phyloP scores from a whole-genome alignment of 2,888 invertebrate species.

The Ischnus inquisitorius region DNA sequence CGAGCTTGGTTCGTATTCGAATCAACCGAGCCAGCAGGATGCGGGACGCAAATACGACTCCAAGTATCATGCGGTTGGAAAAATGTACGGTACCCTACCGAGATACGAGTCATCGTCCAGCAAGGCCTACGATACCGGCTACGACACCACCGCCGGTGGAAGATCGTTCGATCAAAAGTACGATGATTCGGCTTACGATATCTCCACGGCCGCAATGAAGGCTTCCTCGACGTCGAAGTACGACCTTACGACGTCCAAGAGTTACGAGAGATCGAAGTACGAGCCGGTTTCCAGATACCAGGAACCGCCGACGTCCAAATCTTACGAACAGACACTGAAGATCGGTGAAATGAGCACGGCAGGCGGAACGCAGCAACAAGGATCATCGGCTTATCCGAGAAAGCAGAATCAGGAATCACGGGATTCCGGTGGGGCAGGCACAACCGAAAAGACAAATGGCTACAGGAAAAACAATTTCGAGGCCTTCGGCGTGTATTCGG shows the following conservation, averaged over 20 bases:
- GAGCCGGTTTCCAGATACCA: constrained; percentile 79
- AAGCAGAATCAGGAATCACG: constrained; percentile 76
- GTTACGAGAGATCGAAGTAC: constrained; percentile 82
- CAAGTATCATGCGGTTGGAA: constrained; percentile 80
- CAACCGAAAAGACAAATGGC: constrained; percentile 82
- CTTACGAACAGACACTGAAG: constrained; percentile 83
- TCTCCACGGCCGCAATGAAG: constrained; percentile 72
- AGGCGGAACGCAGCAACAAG: constrained; percentile 57
- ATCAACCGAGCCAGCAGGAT: constrained; percentile 74
- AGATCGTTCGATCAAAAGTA: constrained; percentile 72
- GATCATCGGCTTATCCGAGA: constrained; percentile 73
- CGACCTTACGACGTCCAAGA: constrained; percentile 82
- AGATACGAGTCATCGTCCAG: constrained; percentile 77
- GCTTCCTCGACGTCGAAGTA: constrained; percentile 78
- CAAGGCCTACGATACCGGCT: constrained; percentile 73
- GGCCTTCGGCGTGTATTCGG: constrained; percentile 84
- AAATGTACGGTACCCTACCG: constrained; percentile 83
- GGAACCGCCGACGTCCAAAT: constrained; percentile 76
- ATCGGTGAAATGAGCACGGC: constrained; percentile 80
- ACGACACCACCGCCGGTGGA: constrained; percentile 71
- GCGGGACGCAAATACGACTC: constrained; percentile 74
- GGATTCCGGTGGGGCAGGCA: constrained; percentile 57
- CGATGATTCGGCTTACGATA: constrained; percentile 74
- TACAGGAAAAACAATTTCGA: constrained; percentile 84
- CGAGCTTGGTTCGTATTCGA: constrained; percentile 78